Evolutionary conservation across 1,140 invertebrate genomes (phyloP).

Genomic region (Drosophila albomicans): DNA sequence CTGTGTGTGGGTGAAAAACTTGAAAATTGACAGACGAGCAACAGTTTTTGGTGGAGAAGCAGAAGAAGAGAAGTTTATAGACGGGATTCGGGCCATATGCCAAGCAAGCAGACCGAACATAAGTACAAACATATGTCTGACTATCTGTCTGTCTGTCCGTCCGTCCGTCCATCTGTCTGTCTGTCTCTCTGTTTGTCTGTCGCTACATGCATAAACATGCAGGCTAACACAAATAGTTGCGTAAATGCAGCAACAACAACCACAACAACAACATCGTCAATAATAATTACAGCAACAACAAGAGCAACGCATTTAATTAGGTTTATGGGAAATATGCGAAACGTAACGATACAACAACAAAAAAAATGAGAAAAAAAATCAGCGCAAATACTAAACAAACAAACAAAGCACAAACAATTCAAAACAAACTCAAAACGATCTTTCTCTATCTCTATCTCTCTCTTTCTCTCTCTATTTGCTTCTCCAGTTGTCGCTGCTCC

Average conservation of each 20-base stretch:
- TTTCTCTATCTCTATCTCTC: neutral
- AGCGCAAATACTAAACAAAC: slow-evolving; percentile 37
- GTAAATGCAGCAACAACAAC: slow-evolving; percentile 67
- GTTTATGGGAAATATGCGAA: slow-evolving; percentile 81
- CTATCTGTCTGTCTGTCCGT: neutral
- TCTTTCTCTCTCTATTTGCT: neutral
- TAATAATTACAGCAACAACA: slow-evolving; percentile 44
- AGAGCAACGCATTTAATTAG: slow-evolving; percentile 72
- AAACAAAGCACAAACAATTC: slow-evolving; percentile 35
- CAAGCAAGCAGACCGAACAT: slow-evolving; percentile 7
- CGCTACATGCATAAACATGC: slow-evolving; percentile 45
- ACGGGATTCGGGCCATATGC: slow-evolving; percentile 37
- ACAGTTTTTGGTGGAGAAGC: neutral
- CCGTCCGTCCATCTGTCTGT: neutral
- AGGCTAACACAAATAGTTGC: slow-evolving; percentile 69
- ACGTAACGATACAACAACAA: slow-evolving; percentile 45
- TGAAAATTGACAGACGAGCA: slow-evolving; percentile 40
- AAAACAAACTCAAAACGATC: slow-evolving; percentile 29
- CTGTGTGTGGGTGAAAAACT: slow-evolving; percentile 41
- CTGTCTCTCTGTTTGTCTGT: neutral
- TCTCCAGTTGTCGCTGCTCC: neutral
- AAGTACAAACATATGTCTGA: slow-evolving; percentile 44
- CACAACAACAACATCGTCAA: slow-evolving; percentile 29
- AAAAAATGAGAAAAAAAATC: slow-evolving; percentile 39
- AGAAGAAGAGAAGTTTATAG: slow-evolving; percentile 23